phyloP scores from a whole-genome alignment of 2,888 invertebrate genomes.

The Rhopalosiphum nymphaeae region DNA sequence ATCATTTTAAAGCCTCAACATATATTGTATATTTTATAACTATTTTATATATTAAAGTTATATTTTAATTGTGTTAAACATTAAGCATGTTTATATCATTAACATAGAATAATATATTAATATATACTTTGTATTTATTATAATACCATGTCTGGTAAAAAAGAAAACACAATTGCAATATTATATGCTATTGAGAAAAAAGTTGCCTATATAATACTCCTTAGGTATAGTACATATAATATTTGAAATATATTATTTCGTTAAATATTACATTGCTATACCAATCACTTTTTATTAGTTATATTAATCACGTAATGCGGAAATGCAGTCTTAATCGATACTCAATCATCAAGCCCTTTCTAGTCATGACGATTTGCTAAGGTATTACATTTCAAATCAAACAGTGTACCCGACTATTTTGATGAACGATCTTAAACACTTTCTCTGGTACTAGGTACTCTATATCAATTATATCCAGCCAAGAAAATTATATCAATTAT shows the following conservation, averaged over 20 bases:
- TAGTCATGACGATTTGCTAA: constrained; percentile 3
- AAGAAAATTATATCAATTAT: not conserved
- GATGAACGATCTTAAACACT: constrained; percentile 4
- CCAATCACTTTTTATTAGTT: not conserved
- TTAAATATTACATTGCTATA: not conserved
- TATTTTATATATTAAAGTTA: not conserved
- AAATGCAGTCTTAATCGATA: not conserved
- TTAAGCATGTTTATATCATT: not conserved
- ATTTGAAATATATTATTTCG: not conserved
- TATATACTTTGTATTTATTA: not conserved
- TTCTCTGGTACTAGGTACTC: constrained; percentile 8
- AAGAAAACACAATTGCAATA: not conserved
- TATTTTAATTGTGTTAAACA: not conserved
- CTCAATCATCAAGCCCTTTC: not conserved
- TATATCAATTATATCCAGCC: not conserved
- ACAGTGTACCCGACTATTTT: not conserved
- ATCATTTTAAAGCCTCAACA: not conserved
- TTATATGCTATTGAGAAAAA: not conserved
- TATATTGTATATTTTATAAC: not conserved
- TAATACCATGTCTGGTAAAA: not conserved
- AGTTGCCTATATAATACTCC: constrained; percentile 28
- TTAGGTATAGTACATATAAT: not conserved
- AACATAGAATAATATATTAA: not conserved
- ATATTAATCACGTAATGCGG: not conserved
- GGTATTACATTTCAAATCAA: not conserved